phyloP scores from a whole-genome alignment of 2,888 invertebrate species.

The Ethmia dodecea region DNA sequence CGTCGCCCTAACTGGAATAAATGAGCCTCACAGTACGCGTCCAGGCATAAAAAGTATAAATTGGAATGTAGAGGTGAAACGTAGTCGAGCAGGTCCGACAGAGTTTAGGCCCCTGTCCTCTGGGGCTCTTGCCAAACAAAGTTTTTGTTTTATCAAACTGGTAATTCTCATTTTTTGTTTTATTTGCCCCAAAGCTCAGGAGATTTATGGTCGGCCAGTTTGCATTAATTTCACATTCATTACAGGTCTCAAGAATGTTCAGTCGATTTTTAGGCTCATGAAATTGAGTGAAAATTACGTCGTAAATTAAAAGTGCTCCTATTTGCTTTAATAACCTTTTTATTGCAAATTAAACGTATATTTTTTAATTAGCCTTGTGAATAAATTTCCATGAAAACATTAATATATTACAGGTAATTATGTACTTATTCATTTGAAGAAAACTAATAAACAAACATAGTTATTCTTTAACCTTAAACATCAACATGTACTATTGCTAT shows the following conservation, averaged over 20 bases:
- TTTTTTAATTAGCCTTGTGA: no score
- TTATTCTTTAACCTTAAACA: no score
- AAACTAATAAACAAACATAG: no score
- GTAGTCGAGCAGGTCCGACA: constrained; percentile 26
- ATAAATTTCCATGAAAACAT: no score
- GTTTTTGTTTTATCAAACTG: constrained; percentile 72
- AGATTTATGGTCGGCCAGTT: constrained; percentile 69
- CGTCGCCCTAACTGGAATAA: constrained; percentile 8
- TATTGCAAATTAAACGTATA: not conserved
- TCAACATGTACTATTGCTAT: no score
- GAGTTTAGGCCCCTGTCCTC: constrained; percentile 41
- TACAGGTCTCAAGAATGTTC: constrained; percentile 58
- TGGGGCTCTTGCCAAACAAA: constrained; percentile 63
- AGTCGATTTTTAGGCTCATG: constrained; percentile 35
- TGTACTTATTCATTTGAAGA: no score
- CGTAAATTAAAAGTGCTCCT: no score
- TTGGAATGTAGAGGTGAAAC: constrained; percentile 39
- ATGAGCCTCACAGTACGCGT: constrained; percentile 27
- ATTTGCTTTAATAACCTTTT: no score
- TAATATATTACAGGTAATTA: no score
- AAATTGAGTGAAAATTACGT: constrained; percentile 45
- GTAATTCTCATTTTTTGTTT: constrained; percentile 72
- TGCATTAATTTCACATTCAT: constrained; percentile 73
- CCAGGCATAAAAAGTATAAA: constrained; percentile 31
- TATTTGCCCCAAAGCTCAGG: constrained; percentile 58